Conservation (phyloP, 2,113 vertebrate species). For the Porphyrio hochstetteri region DNA sequence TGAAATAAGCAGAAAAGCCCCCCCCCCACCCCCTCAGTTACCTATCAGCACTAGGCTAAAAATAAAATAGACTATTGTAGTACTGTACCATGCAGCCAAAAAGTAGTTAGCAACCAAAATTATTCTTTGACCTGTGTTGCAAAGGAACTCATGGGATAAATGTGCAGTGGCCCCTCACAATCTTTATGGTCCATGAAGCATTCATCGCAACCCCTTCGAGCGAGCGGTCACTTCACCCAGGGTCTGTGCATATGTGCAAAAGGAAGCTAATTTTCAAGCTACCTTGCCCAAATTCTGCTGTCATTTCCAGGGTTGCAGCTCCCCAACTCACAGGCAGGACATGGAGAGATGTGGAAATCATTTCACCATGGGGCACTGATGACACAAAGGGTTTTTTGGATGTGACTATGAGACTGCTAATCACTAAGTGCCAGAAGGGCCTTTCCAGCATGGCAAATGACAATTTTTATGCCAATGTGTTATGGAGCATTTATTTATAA, state of each 20-base stretch:
- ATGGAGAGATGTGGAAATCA: accelerated
- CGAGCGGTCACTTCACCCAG: accelerated
- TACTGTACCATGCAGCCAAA: neutral
- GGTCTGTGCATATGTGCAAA: neutral
- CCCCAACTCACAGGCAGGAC: neutral
- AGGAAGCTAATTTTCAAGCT: neutral
- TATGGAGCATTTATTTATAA: neutral
- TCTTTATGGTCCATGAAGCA: neutral
- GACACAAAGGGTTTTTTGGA: neutral
- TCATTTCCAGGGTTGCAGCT: neutral
- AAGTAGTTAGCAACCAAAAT: neutral
- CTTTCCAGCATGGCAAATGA: neutral
- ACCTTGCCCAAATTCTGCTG: neutral
- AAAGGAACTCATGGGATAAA: neutral
- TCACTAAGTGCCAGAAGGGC: neutral
- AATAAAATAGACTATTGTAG: neutral
- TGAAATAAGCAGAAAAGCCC: neutral
- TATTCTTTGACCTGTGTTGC: neutral
- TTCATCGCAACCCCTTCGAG: accelerated
- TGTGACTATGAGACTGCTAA: neutral
- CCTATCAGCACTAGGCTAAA: neutral
- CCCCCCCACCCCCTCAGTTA: too few species aligned
- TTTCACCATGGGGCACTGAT: neutral
- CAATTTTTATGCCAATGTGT: neutral
- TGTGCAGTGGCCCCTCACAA: neutral